These are phyloP conservation scores for Tenodera sinensis DNA, from an alignment of 2,888 invertebrate species.

Conservation along the genomic window DNA sequence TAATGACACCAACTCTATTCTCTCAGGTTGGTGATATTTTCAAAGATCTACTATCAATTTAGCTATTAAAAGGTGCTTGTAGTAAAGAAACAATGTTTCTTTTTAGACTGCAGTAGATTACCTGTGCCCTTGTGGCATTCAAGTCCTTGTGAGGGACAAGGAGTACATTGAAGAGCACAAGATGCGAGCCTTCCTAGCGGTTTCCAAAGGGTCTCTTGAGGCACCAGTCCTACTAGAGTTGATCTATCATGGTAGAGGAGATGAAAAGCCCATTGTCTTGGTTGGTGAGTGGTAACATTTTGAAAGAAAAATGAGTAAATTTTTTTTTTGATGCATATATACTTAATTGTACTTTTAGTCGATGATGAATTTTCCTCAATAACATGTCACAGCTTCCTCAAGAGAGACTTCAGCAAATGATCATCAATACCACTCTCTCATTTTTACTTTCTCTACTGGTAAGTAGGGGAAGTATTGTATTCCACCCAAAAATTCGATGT, in stretches of 20 bases:
- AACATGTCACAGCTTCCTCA: too few relatives aligned
- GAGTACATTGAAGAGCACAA: conserved; percentile 59
- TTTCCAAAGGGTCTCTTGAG: conserved; percentile 49
- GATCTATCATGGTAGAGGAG: conserved; percentile 47
- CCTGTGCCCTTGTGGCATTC: conserved; percentile 44
- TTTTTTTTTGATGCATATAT: too few relatives aligned
- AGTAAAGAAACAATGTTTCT: neutral
- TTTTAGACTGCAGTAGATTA: conserved; percentile 42
- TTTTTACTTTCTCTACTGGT: too few relatives aligned
- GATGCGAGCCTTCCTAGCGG: conserved; percentile 66
- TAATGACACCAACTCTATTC: conserved; percentile 72
- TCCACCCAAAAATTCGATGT: too few relatives aligned
- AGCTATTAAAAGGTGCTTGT: neutral
- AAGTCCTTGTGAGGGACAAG: conserved; percentile 51
- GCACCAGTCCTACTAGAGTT: conserved; percentile 56
- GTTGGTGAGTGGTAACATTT: conserved; percentile 48
- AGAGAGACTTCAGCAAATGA: too few relatives aligned
- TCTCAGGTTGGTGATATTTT: conserved; percentile 49
- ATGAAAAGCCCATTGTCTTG: conserved; percentile 51
- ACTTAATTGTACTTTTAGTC: too few relatives aligned
- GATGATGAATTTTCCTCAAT: too few relatives aligned
- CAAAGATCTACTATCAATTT: too few relatives aligned
- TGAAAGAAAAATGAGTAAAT: neutral
- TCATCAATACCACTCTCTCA: too few relatives aligned
- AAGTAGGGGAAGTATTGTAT: too few relatives aligned